Conservation (phyloP, 2,888 invertebrate genomes). For the Leptothorax acervorum region DNA sequence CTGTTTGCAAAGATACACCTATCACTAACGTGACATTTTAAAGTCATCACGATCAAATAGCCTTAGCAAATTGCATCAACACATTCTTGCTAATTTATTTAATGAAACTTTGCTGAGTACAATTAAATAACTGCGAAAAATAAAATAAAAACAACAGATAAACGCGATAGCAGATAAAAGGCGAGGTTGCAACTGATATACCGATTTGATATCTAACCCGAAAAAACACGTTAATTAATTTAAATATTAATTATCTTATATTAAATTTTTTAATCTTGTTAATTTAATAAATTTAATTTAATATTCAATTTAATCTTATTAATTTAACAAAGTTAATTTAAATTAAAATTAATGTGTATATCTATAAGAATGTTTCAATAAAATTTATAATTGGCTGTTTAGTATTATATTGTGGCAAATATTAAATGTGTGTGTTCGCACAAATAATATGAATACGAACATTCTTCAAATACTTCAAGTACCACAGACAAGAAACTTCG, state of each 20-base stretch:
- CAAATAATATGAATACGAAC: background rate
- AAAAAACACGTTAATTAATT: background rate
- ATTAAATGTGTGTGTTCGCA: background rate
- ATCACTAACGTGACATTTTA: background rate
- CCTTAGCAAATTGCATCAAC: background rate
- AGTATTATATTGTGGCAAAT: background rate
- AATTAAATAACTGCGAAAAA: background rate
- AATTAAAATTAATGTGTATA: constrained; percentile 4
- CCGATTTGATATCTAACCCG: background rate
- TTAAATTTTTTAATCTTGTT: background rate
- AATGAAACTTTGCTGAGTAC: background rate
- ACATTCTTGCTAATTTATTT: background rate
- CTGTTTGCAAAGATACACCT: background rate
- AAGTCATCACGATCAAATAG: background rate
- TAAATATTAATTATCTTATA: constrained; percentile 28
- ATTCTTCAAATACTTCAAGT: background rate
- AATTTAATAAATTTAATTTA: background rate
- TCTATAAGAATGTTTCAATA: background rate
- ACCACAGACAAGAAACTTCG: background rate
- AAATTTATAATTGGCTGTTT: background rate
- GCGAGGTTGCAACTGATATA: background rate
- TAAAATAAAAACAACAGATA: background rate
- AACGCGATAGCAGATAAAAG: background rate
- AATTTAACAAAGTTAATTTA: background rate
- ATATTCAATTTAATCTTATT: background rate